Base-by-base conservation (phyloP, 2,888 invertebrate genomes). In the Aphelenchoides bicaudatus region DNA sequence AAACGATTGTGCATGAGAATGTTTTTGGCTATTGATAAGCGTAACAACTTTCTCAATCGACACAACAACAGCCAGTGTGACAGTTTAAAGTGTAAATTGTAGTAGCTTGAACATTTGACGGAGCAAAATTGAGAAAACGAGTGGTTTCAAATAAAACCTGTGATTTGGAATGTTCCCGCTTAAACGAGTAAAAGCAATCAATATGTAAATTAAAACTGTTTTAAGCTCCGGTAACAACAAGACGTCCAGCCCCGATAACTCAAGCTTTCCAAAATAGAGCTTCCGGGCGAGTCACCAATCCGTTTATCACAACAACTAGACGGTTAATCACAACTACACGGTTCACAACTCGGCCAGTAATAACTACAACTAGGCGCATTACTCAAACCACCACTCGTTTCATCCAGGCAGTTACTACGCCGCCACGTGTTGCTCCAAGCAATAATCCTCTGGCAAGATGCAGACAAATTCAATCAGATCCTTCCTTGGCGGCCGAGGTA, bases 401-500 rank as follows among this genome's bases (percentile, higher is more conserved):
- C 16, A 43, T 39, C 16, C 46, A 43, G 37, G n/a, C n/a, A n/a
- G n/a, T n/a, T n/a, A 23, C 43, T 10, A 54, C 55, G 16, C 19
- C 55, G 2, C 54, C 57, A 21, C n/a, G 55, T 31, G 16, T 39
- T 8, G 37, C 56, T 6, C 61, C 59, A 8, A 10, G 27, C 52
- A 21, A 25, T 16, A 27, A 49, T 29, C 61, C 66, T 63, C 61
- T 75, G 70, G 52, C 65, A 65, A 31, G 72, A 58, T 74, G 74
- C 53, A 61, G 70, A 29, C 71, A 73, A 29, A 72, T 75, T 37
- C 61, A 70, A 54, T 63, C 61, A 23, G 74, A 75, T 60, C 74
- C 75, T 3, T 57, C 68, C 6, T 59, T 70, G 6, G 67, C 74
- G 4, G 75, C 75, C 1, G 75, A 75, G 55, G 71, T 74, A 8